Evolutionary conservation across 2,797 vertebrate species (phyloP), one percentile per base, ranked within the genome.

Genomic region (Lepus oiostolus): DNA sequence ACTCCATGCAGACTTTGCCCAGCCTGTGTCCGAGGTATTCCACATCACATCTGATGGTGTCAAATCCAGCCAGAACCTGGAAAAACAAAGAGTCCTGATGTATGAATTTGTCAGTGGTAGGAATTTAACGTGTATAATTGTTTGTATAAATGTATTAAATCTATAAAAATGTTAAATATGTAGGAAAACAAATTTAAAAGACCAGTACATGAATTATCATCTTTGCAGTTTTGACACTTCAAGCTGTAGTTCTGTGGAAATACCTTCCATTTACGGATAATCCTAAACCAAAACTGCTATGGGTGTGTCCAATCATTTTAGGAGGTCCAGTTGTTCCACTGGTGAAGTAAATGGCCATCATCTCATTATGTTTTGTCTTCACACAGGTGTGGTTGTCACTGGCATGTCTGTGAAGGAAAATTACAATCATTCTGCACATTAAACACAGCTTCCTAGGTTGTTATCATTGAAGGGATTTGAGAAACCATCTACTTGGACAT

Each of bases 1-100:
- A 75, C 98, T 99, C 98, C 99, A 99, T 0, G 98, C 98, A 16
- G 98, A 98, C 93, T 99, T 99, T 71, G 98, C 99, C 99, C 98
- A 99, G 71, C 99, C 99, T 0, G 98, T 99, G 96, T 99, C 99
- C 12, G 99, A 99, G 0, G 98, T 99, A 95, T 98, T 99, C 99
- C 98, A 99, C 91, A 99, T 96, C 77, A 98, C 85, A 79, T 99
- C 98, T 0, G 94, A 97, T 14, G 98, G 97, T 2, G 97, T 98
- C 96, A 99, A 97, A 95, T 99, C 98, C 90, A 99, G 96, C 99
- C 99, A 99, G 97, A 98, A 99, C 96, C 98, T 98, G 88, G 26
- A 24, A 89, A 94, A 62, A 95, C 13, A 97, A 95, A 89, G 84
- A 88, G 6, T 30, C 65, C 24, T 35, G 47, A n/a, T 75, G 24